Base-by-base conservation (phyloP, 2,113 vertebrate species). In the Centropus unirufus region DNA sequence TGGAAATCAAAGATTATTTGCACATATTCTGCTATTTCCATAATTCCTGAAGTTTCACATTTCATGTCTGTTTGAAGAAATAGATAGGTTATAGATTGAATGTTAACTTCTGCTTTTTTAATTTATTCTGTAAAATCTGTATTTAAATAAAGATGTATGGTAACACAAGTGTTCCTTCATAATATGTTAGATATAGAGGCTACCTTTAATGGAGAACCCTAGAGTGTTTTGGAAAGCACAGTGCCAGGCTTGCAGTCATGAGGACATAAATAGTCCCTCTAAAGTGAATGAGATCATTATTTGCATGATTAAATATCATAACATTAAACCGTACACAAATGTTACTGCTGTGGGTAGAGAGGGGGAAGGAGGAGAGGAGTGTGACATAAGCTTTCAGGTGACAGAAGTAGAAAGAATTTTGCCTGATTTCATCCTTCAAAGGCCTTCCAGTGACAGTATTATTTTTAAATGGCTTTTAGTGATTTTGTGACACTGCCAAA, bases 381-480 rank as follows among this genome's bases (percentile, higher is more conserved):
- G 68, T 78, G 91, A 84, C 83, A 92, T 89, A 96, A 95, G 87
- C 76, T 87, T 97, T 91, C 92, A 96, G 96, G 94, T 95, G 89
- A 91, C 94, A 94, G 73, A 81, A 93, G 14, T 84, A 73, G 62
- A 89, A 94, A 64, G 62, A 93, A 73, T 93, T 95, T 81, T 87
- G 79, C 44, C 69, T 93, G 76, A 67, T 88, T 90, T 96, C 64
- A 94, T 96, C 86, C 30, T 89, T 94, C 94, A 95, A 81, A 95
- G 93, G 55, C 32, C 34, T 92, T 93, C 73, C 67, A 90, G 83
- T 77, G 92, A 92, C 90, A 96, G 72, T 76, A 88, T 93, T 94
- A 93, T 94, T 96, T 94, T 93, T 92, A 95, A 91, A 93, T 87
- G 83, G 57, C 73, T 94, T 92, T 95, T 92, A 95, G 92, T 81